phyloP scores from a whole-genome alignment of 2,888 invertebrate genomes.

The Leucophenga montana region DNA sequence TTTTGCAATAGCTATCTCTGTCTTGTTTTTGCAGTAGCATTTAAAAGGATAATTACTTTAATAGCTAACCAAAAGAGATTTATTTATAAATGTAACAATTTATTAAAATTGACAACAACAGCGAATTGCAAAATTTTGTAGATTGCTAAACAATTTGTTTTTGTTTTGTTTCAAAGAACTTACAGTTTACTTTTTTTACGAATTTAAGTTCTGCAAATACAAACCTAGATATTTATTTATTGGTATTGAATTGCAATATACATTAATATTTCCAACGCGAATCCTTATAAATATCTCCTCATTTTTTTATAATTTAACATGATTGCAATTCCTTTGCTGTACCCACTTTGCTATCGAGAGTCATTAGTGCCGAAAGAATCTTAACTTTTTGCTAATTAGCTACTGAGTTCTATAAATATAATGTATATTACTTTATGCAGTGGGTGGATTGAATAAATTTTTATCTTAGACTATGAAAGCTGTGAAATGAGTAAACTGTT shows the following conservation, averaged over 20 bases:
- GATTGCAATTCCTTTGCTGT: too few species aligned
- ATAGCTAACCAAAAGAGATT: slow-evolving; percentile 17
- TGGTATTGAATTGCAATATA: background rate
- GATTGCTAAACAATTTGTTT: background rate
- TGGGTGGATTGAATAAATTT: too few species aligned
- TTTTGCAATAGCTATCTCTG: too few species aligned
- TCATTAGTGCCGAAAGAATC: too few species aligned
- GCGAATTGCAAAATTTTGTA: background rate
- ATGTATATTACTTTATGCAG: too few species aligned
- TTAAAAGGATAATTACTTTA: slow-evolving; percentile 17
- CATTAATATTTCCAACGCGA: background rate
- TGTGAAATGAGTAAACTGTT: too few species aligned
- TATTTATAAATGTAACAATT: background rate
- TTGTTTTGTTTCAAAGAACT: background rate
- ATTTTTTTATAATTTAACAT: background rate
- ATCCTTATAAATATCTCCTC: background rate
- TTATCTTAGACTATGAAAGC: too few species aligned
- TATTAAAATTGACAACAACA: background rate
- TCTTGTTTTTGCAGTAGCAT: too few species aligned
- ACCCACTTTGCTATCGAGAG: too few species aligned
- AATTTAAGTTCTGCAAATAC: too few species aligned
- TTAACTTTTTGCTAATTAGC: too few species aligned
- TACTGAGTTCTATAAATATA: too few species aligned
- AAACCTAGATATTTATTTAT: background rate
- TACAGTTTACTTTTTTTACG: background rate